These are phyloP conservation scores for Drosophila suzukii DNA, from an alignment of 1,140 invertebrate species.

Conservation along the genomic window DNA sequence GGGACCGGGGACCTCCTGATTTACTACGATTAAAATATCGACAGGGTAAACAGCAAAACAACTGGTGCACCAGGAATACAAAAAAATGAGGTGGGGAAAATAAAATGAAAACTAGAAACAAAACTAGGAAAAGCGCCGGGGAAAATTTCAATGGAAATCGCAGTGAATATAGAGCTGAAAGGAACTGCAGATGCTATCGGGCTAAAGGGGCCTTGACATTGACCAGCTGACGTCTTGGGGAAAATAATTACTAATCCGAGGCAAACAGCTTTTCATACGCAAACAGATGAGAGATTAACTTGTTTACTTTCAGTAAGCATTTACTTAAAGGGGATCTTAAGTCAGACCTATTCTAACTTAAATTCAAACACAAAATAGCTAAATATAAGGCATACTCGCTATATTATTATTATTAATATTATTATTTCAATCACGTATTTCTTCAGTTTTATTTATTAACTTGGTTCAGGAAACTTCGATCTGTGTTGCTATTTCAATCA, in stretches of 20 bases:
- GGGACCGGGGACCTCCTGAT: background rate
- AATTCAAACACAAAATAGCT: background rate
- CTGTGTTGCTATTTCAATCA: constrained; percentile 1
- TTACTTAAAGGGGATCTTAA: background rate
- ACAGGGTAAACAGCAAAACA: constrained; percentile 12
- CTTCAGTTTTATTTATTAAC: background rate
- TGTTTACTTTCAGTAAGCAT: constrained; percentile 5
- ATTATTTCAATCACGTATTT: constrained; percentile 8
- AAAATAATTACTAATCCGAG: constrained; percentile 14
- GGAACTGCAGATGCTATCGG: constrained; percentile 5
- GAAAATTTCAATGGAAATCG: constrained; percentile 13
- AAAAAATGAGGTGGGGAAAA: background rate
- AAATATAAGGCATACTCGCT: background rate
- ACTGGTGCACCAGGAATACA: background rate
- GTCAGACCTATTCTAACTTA: background rate
- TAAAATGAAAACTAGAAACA: background rate
- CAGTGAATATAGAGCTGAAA: constrained; percentile 7
- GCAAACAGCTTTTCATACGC: background rate
- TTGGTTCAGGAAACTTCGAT: background rate
- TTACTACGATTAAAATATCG: constrained; percentile 6
- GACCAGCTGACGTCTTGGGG: constrained; percentile 2
- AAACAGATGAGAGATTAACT: constrained; percentile 19
- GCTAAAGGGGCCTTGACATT: constrained; percentile 8
- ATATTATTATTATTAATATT: background rate
- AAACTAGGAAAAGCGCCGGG: background rate